phyloP scores from a whole-genome alignment of 2,113 vertebrate genomes.

The Nematolebias whitei region DNA sequence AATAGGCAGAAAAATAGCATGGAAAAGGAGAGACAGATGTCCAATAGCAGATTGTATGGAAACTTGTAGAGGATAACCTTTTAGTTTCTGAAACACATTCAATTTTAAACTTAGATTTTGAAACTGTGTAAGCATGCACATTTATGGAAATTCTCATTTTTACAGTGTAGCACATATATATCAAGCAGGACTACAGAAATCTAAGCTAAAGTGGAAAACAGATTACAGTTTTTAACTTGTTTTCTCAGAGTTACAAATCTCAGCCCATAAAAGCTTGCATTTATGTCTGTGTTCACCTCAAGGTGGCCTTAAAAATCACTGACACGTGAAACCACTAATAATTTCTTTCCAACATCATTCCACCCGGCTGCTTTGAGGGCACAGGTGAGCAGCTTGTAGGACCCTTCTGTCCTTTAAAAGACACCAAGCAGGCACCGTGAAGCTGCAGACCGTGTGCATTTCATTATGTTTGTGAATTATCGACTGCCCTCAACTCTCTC shows the following conservation, averaged over 20 bases:
- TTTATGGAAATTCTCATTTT: slow-evolving; percentile 25
- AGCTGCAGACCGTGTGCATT: slow-evolving; percentile 47
- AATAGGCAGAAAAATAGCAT: slow-evolving; percentile 16
- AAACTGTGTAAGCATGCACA: slow-evolving; percentile 6
- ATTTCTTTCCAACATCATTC: neutral
- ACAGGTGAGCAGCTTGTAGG: slow-evolving; percentile 2
- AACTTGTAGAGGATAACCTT: slow-evolving; percentile 3
- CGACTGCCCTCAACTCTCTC: slow-evolving; percentile 1
- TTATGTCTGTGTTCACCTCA: slow-evolving; percentile 42
- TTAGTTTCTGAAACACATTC: neutral
- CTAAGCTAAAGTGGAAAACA: slow-evolving; percentile 34
- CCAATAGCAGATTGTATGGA: slow-evolving; percentile 7
- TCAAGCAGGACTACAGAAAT: slow-evolving; percentile 16
- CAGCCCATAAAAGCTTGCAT: slow-evolving; percentile 37
- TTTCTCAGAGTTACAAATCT: slow-evolving; percentile 32
- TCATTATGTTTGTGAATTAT: slow-evolving; percentile 27
- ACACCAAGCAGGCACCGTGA: slow-evolving; percentile 58
- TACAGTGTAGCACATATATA: slow-evolving; percentile 18
- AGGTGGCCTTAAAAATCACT: slow-evolving; percentile 63
- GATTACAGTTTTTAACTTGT: slow-evolving; percentile 33
- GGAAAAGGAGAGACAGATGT: slow-evolving; percentile 7
- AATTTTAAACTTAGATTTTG: neutral
- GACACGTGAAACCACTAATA: slow-evolving; percentile 62
- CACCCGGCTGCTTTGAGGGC: slow-evolving; percentile 18
- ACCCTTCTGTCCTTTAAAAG: slow-evolving; percentile 31